Evolutionary conservation across 1,140 invertebrate species (phyloP).

Genomic region (Chironomus tepperi): DNA sequence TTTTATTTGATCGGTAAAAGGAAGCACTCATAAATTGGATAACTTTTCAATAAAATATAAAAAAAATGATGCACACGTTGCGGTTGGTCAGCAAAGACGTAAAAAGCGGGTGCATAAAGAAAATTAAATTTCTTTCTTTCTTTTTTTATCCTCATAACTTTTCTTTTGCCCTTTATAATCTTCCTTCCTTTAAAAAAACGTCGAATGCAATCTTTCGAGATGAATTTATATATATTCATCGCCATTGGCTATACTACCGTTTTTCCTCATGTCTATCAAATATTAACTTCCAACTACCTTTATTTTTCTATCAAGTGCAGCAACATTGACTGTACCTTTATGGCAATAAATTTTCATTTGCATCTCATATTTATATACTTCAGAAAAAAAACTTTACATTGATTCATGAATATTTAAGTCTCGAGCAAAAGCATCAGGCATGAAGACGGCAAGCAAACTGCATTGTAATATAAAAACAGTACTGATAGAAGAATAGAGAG

Average conservation of each 20-base stretch:
- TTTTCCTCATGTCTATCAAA: not conserved
- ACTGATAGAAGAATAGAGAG: not conserved
- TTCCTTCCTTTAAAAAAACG: not conserved
- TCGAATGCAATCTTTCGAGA: not conserved
- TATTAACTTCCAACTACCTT: constrained; percentile 11
- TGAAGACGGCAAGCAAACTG: not conserved
- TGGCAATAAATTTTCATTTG: constrained; percentile 8
- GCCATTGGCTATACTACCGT: not conserved
- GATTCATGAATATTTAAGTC: not conserved
- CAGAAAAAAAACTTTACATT: not conserved
- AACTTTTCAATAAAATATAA: no score
- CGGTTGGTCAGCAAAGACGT: constrained; percentile 5
- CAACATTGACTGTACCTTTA: not conserved
- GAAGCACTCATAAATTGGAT: no score
- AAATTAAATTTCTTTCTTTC: constrained; percentile 10
- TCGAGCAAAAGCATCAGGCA: not conserved
- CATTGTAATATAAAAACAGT: not conserved
- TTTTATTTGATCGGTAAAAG: no score
- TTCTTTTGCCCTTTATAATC: not conserved
- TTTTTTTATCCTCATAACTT: not conserved
- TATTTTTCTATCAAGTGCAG: not conserved
- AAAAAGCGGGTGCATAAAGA: not conserved
- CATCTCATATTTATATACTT: not conserved
- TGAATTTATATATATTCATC: no score
- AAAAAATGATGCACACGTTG: not conserved